These are phyloP conservation scores for Tachina grossa DNA, from an alignment of 2,888 invertebrate genomes.

Conservation along the genomic window DNA sequence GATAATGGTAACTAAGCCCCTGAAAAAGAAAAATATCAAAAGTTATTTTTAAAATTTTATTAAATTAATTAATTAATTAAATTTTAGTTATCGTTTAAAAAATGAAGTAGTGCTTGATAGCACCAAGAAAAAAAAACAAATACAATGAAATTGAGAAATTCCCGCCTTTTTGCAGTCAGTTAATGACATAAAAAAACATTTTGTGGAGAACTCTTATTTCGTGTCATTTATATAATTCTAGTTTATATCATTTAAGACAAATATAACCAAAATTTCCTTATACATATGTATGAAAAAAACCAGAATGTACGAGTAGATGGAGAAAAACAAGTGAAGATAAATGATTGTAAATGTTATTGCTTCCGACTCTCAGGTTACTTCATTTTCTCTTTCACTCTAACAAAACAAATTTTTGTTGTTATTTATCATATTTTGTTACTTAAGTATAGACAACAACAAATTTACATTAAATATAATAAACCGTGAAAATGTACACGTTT, in stretches of 20 bases:
- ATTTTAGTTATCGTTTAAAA: too few relatives aligned
- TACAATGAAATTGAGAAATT: background rate
- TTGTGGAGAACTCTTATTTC: constrained; percentile 71
- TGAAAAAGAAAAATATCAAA: too few relatives aligned
- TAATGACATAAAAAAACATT: constrained; percentile 69
- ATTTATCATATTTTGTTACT: constrained; percentile 59
- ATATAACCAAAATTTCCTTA: constrained; percentile 47
- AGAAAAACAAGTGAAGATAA: constrained; percentile 52
- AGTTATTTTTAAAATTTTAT: too few relatives aligned
- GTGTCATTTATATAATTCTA: constrained; percentile 43
- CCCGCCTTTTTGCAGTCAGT: constrained; percentile 43
- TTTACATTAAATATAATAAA: constrained; percentile 69
- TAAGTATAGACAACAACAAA: constrained; percentile 21
- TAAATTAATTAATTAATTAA: too few relatives aligned
- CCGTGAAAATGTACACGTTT: constrained; percentile 69
- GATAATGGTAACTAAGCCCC: too few relatives aligned
- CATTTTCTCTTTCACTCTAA: background rate
- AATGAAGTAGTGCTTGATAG: too few relatives aligned
- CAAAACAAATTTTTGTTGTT: constrained; percentile 52
- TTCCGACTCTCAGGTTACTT: constrained; percentile 63
- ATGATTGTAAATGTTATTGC: constrained; percentile 71
- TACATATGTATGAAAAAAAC: background rate
- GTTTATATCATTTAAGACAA: constrained; percentile 21
- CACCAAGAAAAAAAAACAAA: too few relatives aligned
- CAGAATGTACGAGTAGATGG: background rate